Evolutionary conservation across 1,140 invertebrate species (phyloP).

Genomic region (Drosophila serrata): DNA sequence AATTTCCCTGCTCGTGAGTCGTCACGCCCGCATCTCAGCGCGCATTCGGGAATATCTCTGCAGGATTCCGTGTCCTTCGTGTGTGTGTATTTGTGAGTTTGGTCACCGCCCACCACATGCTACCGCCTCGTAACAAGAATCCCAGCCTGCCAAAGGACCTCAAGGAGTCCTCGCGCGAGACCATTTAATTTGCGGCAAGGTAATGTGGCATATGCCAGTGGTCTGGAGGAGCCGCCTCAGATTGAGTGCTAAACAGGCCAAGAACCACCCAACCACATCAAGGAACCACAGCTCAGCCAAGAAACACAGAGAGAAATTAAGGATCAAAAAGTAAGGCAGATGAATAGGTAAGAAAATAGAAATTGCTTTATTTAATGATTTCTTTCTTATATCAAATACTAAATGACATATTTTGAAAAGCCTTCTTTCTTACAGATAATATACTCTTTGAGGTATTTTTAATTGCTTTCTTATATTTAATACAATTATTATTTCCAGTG

Average conservation of each 20-base stretch:
- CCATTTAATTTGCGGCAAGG: constrained; percentile 82
- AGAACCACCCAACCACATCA: constrained; percentile 10
- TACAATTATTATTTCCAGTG: not conserved
- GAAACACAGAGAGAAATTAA: not conserved
- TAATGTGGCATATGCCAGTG: constrained; percentile 74
- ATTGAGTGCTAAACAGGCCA: constrained; percentile 77
- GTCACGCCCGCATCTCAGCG: constrained; percentile 34
- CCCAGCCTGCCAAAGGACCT: constrained; percentile 10
- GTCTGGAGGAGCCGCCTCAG: constrained; percentile 54
- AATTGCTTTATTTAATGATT: not conserved
- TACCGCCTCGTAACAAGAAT: constrained; percentile 58
- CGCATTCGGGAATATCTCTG: constrained; percentile 9
- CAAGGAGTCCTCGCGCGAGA: constrained; percentile 49
- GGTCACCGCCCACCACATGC: constrained; percentile 49
- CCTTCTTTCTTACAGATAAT: not conserved
- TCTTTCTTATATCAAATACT: not conserved
- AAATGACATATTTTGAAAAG: not conserved
- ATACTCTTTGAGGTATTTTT: not conserved
- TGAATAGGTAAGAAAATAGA: not conserved
- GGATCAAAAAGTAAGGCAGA: too few species aligned
- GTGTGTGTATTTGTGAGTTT: constrained; percentile 29
- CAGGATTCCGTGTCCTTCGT: constrained; percentile 21
- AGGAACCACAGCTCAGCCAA: constrained; percentile 12
- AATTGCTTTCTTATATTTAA: not conserved
- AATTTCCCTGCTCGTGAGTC: not conserved